A percentile compares a stretch with the other conserved stretches of the same genome.
Evolutionary conservation across 2,113 vertebrate species (phyloP).

Genomic region (Austrofundulus limnaeus): DNA sequence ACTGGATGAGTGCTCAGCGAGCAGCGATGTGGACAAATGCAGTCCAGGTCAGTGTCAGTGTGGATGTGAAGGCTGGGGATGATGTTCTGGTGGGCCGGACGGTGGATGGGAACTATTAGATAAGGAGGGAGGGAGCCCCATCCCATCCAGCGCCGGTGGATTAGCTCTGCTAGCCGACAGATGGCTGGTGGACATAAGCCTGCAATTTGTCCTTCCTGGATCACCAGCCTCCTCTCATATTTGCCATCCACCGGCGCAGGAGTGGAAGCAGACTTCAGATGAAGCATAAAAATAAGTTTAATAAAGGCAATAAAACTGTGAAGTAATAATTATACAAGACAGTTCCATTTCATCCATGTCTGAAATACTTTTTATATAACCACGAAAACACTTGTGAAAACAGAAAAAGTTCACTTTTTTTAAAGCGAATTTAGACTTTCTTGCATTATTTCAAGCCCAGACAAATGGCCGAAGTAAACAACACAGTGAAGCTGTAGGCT

Average conservation of each 20-base stretch:
- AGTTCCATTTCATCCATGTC: not conserved
- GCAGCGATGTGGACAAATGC: constrained; percentile 29
- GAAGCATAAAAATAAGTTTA: constrained; percentile 15
- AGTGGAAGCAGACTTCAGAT: constrained; percentile 19
- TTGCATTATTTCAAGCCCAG: not conserved
- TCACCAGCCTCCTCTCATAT: constrained; percentile 44
- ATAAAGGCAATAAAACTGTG: not conserved
- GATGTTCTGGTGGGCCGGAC: constrained; percentile 38
- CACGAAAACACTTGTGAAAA: no score
- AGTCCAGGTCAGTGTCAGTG: constrained; percentile 60
- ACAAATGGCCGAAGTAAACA: constrained; percentile 9
- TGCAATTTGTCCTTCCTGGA: constrained; percentile 64
- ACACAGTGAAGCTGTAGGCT: no score
- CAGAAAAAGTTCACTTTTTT: not conserved
- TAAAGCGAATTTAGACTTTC: not conserved
- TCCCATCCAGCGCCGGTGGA: constrained; percentile 51
- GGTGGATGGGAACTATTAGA: constrained; percentile 19
- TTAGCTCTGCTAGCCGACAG: constrained; percentile 70
- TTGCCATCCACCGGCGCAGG: constrained; percentile 21
- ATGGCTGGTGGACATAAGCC: constrained; percentile 68
- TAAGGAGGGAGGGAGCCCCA: constrained; percentile 23
- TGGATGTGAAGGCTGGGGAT: constrained; percentile 40
- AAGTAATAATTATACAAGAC: not conserved
- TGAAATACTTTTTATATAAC: not conserved
- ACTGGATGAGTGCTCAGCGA: constrained; percentile 18